phyloP scores from a whole-genome alignment of 2,888 invertebrate genomes.

The Perdita meconis region DNA sequence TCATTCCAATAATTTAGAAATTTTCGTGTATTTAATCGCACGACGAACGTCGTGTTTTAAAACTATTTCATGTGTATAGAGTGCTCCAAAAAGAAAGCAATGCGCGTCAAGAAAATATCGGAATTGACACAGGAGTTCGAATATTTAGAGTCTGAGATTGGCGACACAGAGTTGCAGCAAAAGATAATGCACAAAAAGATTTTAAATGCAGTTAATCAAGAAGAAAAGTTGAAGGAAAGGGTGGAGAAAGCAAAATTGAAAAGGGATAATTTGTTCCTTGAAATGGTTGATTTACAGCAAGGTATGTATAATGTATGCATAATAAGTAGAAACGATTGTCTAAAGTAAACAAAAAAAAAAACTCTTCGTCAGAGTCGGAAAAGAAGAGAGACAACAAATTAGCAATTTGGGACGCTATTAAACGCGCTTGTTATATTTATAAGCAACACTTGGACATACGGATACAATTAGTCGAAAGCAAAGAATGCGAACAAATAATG shows the following conservation, averaged over 20 bases:
- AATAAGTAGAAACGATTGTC: neutral
- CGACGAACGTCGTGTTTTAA: no score
- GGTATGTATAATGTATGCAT: conserved; percentile 58
- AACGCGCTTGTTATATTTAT: conserved; percentile 72
- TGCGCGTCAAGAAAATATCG: conserved; percentile 37
- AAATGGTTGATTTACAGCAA: conserved; percentile 75
- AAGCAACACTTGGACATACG: conserved; percentile 76
- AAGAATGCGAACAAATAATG: conserved; percentile 66
- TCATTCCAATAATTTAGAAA: no score
- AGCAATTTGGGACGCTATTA: conserved; percentile 74
- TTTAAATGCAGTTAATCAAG: conserved; percentile 49
- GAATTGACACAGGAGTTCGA: conserved; percentile 61
- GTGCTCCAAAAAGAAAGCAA: conserved; percentile 44
- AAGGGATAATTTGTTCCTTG: conserved; percentile 69
- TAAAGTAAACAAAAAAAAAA: neutral
- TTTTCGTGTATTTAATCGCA: no score
- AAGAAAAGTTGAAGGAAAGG: conserved; percentile 62
- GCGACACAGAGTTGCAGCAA: conserved; percentile 64
- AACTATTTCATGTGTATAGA: conserved; percentile 54
- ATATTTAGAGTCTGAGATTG: conserved; percentile 54
- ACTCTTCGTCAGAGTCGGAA: conserved; percentile 53
- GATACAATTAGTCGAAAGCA: conserved; percentile 59
- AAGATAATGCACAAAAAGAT: conserved; percentile 76
- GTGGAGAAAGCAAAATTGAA: conserved; percentile 61
- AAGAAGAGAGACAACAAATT: conserved; percentile 64